A percentile compares a stretch with the other conserved stretches of the same genome.
Evolutionary conservation across 1,140 invertebrate genomes (phyloP).

Genomic region (Drosophila bipectinata): DNA sequence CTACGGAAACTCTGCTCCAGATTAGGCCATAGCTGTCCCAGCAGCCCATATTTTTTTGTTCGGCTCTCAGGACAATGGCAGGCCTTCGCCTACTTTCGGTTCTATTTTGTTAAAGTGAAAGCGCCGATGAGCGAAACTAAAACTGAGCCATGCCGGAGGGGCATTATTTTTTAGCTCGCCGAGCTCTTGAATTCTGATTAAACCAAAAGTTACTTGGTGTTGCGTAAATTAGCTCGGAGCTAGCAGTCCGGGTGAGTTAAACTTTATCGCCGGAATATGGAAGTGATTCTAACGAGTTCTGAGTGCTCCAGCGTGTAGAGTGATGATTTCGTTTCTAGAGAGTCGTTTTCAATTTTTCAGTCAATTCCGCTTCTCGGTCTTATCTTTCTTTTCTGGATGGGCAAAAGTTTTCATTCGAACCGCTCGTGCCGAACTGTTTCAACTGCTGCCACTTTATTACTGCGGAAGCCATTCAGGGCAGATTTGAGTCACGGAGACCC

Average conservation of each 20-base stretch:
- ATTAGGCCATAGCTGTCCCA: conserved; percentile 26
- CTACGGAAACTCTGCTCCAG: conserved; percentile 36
- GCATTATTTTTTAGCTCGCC: background rate
- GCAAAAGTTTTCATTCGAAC: conserved; percentile 33
- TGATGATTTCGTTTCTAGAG: conserved; percentile 10
- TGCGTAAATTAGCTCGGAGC: background rate
- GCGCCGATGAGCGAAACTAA: background rate
- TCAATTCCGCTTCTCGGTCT: conserved; percentile 18
- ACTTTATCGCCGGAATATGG: background rate
- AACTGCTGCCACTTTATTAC: conserved; percentile 47
- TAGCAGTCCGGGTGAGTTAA: background rate
- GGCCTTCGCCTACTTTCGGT: background rate
- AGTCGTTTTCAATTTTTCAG: conserved; percentile 9
- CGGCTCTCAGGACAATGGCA: conserved; percentile 16
- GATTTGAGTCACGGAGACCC: conserved; percentile 32
- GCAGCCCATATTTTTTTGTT: conserved; percentile 2
- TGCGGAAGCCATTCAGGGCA: conserved; percentile 41
- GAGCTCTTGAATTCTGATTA: conserved; percentile 1
- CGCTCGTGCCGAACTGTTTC: conserved; percentile 47
- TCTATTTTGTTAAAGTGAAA: conserved; percentile 16
- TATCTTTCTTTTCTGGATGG: conserved; percentile 16
- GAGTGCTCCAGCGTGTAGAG: background rate
- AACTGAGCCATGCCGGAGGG: background rate
- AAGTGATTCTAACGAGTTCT: background rate
- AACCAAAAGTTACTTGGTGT: too few relatives aligned